Conservation (phyloP, 2,888 invertebrate genomes). For the Plusia festucae region DNA sequence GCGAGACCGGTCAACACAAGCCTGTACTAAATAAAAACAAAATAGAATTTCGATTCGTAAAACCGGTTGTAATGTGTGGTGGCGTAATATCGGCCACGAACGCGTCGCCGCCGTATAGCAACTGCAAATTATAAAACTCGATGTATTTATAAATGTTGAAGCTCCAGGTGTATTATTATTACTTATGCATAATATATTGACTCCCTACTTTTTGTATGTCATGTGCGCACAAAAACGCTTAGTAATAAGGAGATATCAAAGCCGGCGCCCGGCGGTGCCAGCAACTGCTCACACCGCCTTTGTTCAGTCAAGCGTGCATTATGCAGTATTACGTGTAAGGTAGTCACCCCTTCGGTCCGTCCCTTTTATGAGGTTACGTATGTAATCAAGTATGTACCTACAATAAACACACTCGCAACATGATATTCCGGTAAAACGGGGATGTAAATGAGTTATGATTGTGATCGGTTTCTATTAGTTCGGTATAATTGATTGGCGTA, state of each 20-base stretch:
- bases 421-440: slow-evolving; percentile 35
- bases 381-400: slow-evolving; percentile 34
- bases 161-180: slow-evolving; percentile 49
- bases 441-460: slow-evolving; percentile 41
- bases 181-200: slow-evolving; percentile 36
- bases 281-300: slow-evolving; percentile 31
- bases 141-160: slow-evolving; percentile 28
- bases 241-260: slow-evolving; percentile 43
- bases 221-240: slow-evolving; percentile 21
- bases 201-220: slow-evolving; percentile 33
- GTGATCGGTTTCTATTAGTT: slow-evolving; percentile 27
- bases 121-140: slow-evolving; percentile 25
- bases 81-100: slow-evolving; percentile 41
- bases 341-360: slow-evolving; percentile 40
- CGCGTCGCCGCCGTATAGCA: slow-evolving; percentile 41
- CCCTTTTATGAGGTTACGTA: slow-evolving; percentile 28
- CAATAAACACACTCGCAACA: slow-evolving; percentile 31
- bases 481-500: too few species aligned
- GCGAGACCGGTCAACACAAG: slow-evolving; percentile 26
- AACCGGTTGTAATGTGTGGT: slow-evolving; percentile 50
- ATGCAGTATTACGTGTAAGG: slow-evolving; percentile 34
- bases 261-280: slow-evolving; percentile 39
- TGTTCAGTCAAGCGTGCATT: slow-evolving; percentile 47
- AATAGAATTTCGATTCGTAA: slow-evolving; percentile 32
- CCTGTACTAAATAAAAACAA: slow-evolving; percentile 38